Percentiles rank a stretch among this genome's conserved stretches.
phyloP scores from a whole-genome alignment of 2,113 vertebrate species.

The Strix aluco region DNA sequence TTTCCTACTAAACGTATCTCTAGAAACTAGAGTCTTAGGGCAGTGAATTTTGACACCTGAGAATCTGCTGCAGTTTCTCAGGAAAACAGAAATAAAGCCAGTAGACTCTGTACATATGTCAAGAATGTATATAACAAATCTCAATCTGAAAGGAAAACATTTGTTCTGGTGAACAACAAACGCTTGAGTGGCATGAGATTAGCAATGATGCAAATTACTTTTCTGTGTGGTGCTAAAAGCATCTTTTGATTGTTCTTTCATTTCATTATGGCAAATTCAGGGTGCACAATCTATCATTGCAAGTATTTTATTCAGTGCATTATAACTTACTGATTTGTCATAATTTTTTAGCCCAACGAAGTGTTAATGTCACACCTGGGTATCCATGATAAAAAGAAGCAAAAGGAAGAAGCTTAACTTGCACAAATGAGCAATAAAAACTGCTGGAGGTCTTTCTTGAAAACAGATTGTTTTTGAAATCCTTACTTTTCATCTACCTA shows the following conservation, averaged over 20 bases:
- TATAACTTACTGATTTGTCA: not conserved
- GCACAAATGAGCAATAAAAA: conserved; percentile 18
- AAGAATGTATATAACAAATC: not conserved
- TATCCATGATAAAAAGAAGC: not conserved
- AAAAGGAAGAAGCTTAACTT: not conserved
- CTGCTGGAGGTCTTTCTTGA: not conserved
- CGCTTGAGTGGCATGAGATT: not conserved
- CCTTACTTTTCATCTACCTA: not conserved
- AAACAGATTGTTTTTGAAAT: not conserved
- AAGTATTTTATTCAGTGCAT: not conserved
- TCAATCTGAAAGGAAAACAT: not conserved
- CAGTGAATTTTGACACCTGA: not conserved
- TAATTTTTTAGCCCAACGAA: not conserved
- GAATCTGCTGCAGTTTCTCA: not conserved
- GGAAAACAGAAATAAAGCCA: not conserved
- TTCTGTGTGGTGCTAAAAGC: not conserved
- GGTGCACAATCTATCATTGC: not conserved
- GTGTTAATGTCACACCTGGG: not conserved
- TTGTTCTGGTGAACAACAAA: not conserved
- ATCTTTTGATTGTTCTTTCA: not conserved
- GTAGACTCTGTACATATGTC: not conserved
- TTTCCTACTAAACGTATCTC: not conserved
- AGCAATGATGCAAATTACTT: not conserved
- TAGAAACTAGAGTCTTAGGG: not conserved
- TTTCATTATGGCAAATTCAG: not conserved